Evolutionary conservation across 2,113 vertebrate genomes (phyloP), one percentile per base, ranked within the genome.

Genomic region (Bubo blakistoni): DNA sequence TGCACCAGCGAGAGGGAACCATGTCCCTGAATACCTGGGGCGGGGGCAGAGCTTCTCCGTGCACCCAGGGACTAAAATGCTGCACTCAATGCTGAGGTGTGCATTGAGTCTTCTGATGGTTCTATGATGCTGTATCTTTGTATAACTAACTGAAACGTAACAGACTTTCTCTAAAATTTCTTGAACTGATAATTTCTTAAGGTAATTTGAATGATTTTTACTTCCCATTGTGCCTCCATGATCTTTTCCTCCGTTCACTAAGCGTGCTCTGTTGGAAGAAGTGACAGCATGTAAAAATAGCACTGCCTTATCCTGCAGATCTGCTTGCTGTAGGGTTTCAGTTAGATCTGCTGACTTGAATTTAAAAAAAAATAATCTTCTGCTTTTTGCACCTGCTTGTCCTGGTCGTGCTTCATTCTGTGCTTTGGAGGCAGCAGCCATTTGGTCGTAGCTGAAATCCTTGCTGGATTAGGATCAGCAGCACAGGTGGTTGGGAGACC

Each of bases 371-470:
- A 36, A 47, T 6, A 12, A 16, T 47, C 90, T 97, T 96, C 95
- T 97, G 93, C 89, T 96, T 96, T 95, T 95, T 96, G 96, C 94
- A 94, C 84, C 87, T 96, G 84, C 66, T 94, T 92, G 83, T 86
- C 32, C 66, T 81, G 58, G 24, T 10, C 0, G 5, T 73, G 80
- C 52, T 80, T 65, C 42, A 66, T 90, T 90, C 76, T 80, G 30
- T 80, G 71, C 59, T 93, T 86, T 2, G 10, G 76, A 90, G 55
- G 51, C 81, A 80, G 58, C 74, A 80, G 62, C 82, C 20, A 2
- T 87, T 93, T 82, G 70, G 49, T 87, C 2, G 1, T 54, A 47
- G 55, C 65, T 76, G 76, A 73, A 90, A 77, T 85, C 58, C 27
- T 73, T 40, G 17, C 82, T 83, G 67, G 25, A 11, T 12, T 54